Evolutionary conservation across 2,113 vertebrate species (phyloP).

Genomic region (Nyctereutes procyonoides): DNA sequence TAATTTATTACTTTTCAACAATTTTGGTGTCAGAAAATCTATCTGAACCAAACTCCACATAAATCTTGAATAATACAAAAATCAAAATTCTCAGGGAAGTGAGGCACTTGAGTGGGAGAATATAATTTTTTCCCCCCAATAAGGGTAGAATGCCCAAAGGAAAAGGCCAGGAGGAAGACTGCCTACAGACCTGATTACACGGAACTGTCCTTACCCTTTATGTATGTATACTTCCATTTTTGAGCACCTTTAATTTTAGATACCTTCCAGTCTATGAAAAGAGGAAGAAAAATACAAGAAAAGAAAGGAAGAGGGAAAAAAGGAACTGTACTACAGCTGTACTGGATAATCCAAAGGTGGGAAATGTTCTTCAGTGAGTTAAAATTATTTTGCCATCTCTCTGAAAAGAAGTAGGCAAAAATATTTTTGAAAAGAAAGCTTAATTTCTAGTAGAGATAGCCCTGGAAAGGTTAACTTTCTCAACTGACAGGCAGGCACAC

Average conservation of each 20-base stretch:
- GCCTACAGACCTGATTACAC: not conserved
- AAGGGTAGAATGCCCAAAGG: not conserved
- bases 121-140: not conserved
- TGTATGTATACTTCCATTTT: not conserved
- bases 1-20: conserved; percentile 38
- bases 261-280: not conserved
- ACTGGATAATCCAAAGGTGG: not conserved
- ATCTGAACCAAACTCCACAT: conserved; percentile 8
- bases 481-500: not conserved
- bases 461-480: not conserved
- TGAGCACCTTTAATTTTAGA: conserved; percentile 29
- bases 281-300: not conserved
- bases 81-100: not conserved
- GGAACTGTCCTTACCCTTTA: not conserved
- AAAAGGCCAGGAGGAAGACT: not conserved
- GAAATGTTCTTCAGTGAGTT: not conserved
- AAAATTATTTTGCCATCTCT: conserved; percentile 6
- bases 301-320: not conserved
- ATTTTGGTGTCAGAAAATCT: conserved; percentile 36
- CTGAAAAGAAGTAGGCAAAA: conserved; percentile 44
- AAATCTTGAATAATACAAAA: conserved; percentile 16
- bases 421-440: conserved; percentile 19
- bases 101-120: not conserved
- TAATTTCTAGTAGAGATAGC: not conserved
- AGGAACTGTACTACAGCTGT: not conserved